phyloP scores from a whole-genome alignment of 2,113 vertebrate species.

The Melanerpes formicivorus region DNA sequence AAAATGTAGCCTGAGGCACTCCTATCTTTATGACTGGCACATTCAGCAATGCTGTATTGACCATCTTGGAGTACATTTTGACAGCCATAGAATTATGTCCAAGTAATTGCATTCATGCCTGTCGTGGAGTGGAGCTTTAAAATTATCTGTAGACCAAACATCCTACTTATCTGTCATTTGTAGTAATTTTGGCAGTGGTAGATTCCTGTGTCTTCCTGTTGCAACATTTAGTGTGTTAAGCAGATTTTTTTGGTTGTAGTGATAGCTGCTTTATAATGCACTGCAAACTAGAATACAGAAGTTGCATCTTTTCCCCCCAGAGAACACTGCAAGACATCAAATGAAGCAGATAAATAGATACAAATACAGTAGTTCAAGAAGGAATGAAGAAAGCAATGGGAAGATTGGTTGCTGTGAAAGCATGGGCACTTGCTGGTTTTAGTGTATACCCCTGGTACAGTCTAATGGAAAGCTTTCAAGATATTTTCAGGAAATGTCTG shows the following conservation, averaged over 20 bases:
- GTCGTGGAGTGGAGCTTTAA: not conserved
- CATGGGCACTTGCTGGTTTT: conserved; percentile 76
- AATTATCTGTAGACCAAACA: not conserved
- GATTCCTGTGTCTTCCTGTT: not conserved
- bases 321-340: conserved; percentile 35
- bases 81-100: not conserved
- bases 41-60: not conserved
- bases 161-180: not conserved
- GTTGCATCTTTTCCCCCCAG: not conserved
- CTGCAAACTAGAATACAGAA: not conserved
- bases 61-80: not conserved
- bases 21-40: not conserved
- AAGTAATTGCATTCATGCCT: not conserved
- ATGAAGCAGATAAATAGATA: conserved; percentile 52
- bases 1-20: conserved; percentile 64
- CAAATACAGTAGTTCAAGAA: conserved; percentile 27
- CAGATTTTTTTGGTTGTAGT: not conserved
- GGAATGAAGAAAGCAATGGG: conserved; percentile 10
- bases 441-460: conserved; percentile 79
- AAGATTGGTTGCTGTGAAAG: conserved; percentile 18
- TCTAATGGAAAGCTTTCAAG: conserved; percentile 99
- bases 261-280: not conserved
- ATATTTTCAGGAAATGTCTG: conserved; percentile 80
- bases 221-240: not conserved
- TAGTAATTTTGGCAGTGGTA: not conserved